phyloP scores from a whole-genome alignment of 1,140 invertebrate species.

The Caenorhabditis inopinata region DNA sequence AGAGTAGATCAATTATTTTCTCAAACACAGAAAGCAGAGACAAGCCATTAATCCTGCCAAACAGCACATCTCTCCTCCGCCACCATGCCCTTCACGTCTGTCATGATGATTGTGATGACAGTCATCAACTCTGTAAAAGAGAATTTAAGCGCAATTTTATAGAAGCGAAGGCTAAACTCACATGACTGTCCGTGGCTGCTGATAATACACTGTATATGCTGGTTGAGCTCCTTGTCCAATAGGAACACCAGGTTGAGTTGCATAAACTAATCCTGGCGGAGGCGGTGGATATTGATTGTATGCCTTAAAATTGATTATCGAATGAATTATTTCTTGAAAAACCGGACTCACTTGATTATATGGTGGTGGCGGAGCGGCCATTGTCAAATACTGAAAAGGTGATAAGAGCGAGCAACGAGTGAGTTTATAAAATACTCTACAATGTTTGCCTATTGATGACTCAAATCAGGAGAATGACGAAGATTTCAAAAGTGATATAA shows the following conservation, averaged over 20 bases:
- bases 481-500: no score
- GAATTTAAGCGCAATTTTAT: background rate
- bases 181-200: conserved; percentile 13
- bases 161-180: background rate
- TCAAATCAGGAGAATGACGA: background rate
- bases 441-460: background rate
- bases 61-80: conserved; percentile 5
- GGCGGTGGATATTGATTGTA: conserved; percentile 8
- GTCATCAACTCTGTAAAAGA: conserved; percentile 7
- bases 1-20: conserved; percentile 25
- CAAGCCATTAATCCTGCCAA: conserved; percentile 1
- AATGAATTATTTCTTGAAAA: background rate
- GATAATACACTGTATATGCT: conserved; percentile 22
- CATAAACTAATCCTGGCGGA: background rate
- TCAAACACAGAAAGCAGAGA: background rate
- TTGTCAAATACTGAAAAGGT: conserved; percentile 10
- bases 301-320: background rate
- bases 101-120: conserved; percentile 4
- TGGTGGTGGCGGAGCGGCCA: background rate
- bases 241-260: background rate
- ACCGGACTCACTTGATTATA: background rate
- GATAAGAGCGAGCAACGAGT: conserved; percentile 1
- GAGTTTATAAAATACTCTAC: conserved; percentile 24
- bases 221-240: conserved; percentile 23
- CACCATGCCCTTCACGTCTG: background rate